phyloP scores from a whole-genome alignment of 2,888 invertebrate species.

The Lysandra bellargus region DNA sequence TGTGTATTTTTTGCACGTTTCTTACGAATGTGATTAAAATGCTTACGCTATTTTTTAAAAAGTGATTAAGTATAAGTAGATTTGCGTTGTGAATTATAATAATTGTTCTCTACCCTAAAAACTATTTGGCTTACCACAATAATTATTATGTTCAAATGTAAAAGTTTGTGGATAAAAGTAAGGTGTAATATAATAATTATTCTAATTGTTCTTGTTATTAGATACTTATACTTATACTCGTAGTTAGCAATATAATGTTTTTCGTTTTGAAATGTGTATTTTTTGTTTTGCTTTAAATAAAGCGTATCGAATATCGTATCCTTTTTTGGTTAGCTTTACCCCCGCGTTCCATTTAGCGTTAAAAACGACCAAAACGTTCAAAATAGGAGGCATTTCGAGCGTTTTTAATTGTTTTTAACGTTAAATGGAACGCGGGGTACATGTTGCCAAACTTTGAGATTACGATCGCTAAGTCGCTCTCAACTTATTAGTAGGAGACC shows the following conservation, averaged over 20 bases:
- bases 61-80: no score
- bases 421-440: no score
- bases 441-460: background rate
- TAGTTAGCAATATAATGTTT: background rate
- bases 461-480: background rate
- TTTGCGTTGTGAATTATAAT: background rate
- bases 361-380: no score
- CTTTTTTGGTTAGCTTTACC: background rate
- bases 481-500: background rate
- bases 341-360: no score
- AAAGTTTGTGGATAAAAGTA: background rate
- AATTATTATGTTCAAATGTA: no score
- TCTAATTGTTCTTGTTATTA: background rate
- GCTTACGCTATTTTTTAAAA: background rate
- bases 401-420: no score
- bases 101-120: no score
- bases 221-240: no score
- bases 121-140: no score
- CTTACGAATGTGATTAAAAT: conserved; percentile 10
- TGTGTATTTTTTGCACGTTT: background rate
- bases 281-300: no score
- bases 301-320: background rate
- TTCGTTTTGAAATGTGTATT: background rate
- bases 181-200: background rate
- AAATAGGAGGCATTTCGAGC: no score